phyloP scores from a whole-genome alignment of 2,888 invertebrate species.

The Odontomyia ornata region DNA sequence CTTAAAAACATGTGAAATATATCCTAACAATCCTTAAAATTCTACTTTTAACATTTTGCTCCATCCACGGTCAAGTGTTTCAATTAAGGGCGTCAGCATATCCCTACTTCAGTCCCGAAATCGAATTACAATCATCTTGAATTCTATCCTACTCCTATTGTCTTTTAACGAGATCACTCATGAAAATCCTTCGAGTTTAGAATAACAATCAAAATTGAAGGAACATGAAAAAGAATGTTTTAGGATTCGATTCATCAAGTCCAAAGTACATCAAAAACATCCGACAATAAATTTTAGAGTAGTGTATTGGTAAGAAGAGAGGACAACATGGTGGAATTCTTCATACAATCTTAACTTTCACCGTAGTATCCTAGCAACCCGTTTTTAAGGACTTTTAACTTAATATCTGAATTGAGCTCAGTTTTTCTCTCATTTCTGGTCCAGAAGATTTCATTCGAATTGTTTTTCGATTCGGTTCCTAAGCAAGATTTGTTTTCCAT shows the following conservation, averaged over 20 bases:
- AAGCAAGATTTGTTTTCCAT: background rate
- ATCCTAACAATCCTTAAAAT: too few species aligned
- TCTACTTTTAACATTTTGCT: too few species aligned
- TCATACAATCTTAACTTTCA: conserved; percentile 12
- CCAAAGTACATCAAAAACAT: background rate
- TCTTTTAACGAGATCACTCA: background rate
- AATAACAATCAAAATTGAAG: conserved; percentile 20
- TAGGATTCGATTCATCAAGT: background rate
- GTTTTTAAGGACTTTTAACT: conserved; percentile 23
- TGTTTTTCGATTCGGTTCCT: conserved; percentile 14
- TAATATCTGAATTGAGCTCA: background rate
- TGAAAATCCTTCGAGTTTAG: conserved; percentile 37
- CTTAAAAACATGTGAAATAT: too few species aligned
- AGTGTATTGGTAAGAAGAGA: conserved; percentile 1
- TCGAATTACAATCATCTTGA: conserved; percentile 9
- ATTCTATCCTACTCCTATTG: conserved; percentile 13
- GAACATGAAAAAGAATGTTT: background rate
- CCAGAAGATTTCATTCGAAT: conserved; percentile 21
- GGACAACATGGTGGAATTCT: conserved; percentile 9
- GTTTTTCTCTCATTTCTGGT: conserved; percentile 1
- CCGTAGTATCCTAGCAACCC: conserved; percentile 37
- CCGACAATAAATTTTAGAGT: background rate
- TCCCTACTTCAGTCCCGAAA: background rate
- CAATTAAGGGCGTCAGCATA: background rate
- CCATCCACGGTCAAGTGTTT: background rate